A percentile compares a stretch with the other conserved stretches of the same genome.
Conservation (phyloP, 2,888 invertebrate species). For the Tanaodytes sp. region DNA sequence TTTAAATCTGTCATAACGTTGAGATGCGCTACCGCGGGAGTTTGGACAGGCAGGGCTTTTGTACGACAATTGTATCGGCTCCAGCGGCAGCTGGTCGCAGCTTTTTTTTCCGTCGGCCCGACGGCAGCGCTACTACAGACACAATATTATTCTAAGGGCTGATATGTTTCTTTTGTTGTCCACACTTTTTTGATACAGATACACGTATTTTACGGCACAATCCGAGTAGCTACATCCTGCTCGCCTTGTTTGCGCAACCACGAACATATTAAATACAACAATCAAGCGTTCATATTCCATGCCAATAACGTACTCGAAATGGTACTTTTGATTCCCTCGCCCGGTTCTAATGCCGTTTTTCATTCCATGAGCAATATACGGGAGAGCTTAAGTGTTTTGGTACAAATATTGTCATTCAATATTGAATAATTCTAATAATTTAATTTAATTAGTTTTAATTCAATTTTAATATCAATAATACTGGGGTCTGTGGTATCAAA, state of each 20-base stretch:
- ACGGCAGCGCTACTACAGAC: constrained; percentile 56
- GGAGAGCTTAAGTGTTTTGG: no score
- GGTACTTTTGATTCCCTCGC: constrained; percentile 13
- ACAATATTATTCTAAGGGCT: constrained; percentile 68
- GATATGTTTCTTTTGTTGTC: constrained; percentile 66
- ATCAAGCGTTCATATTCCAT: constrained; percentile 30
- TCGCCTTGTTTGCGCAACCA: constrained; percentile 45
- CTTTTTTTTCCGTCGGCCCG: constrained; percentile 55
- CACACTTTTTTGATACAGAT: constrained; percentile 67
- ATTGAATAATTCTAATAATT: no score
- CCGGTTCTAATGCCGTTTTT: background rate
- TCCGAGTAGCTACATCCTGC: constrained; percentile 58
- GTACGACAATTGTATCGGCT: constrained; percentile 67
- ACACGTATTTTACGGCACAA: constrained; percentile 54
- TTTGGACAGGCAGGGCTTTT: constrained; percentile 27
- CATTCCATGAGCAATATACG: no score
- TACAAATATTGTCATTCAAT: no score
- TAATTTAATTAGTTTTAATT: no score
- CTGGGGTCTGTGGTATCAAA: no score
- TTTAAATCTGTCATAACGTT: constrained; percentile 29
- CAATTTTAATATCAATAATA: no score
- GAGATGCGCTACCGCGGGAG: constrained; percentile 22
- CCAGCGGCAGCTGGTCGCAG: constrained; percentile 64
- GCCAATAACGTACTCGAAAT: constrained; percentile 18
- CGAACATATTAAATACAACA: constrained; percentile 43